Evolutionary conservation across 2,888 invertebrate species (phyloP), one percentile per base, ranked within the genome.

Genomic region (Tineola bisselliella): DNA sequence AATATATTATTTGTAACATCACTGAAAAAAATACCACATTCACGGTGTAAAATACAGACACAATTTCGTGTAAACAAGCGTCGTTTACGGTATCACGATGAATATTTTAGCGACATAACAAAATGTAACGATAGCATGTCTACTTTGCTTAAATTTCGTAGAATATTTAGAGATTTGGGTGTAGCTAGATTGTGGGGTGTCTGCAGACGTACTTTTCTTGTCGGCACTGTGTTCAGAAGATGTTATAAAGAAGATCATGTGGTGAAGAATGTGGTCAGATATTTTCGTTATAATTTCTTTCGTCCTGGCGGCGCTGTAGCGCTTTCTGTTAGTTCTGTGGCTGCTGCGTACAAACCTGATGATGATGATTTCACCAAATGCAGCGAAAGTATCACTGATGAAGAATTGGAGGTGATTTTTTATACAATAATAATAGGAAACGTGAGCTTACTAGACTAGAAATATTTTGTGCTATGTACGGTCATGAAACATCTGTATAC

Each of bases 271-370:
- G 76, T 84, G 63, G 70, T 84, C 62, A 73, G 77, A 63, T 73
- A 76, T 62, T 81, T 87, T 61, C 74, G 74, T 60, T 79, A 83
- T 44, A 74, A 81, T 0, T 72, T 83, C 62, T 66, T 80, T 12
- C 73, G 77, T 5, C 81, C 84, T 0, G 68, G 75, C 17, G 67
- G 76, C 62, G 83, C 82, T 0, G 65, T 87, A 0, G 63, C 86
- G 0, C 62, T 87, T 2, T 79, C 84, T 0, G 84, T 78, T 0
- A 77, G 82, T 0, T 87, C 86, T 0, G 83, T 82, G 0, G 86
- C 79, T 0, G 77, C 83, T 0, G 87, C 81, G 0, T 87, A 72
- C 60, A 81, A 80, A 59, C 73, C 69, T 0, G 69, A 65, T 0
- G 67, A 70, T 0, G 67, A 65, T 0, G 63, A 62, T 0, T 64